Conservation (phyloP, 2,888 invertebrate species). For the Atethmia centrago region DNA sequence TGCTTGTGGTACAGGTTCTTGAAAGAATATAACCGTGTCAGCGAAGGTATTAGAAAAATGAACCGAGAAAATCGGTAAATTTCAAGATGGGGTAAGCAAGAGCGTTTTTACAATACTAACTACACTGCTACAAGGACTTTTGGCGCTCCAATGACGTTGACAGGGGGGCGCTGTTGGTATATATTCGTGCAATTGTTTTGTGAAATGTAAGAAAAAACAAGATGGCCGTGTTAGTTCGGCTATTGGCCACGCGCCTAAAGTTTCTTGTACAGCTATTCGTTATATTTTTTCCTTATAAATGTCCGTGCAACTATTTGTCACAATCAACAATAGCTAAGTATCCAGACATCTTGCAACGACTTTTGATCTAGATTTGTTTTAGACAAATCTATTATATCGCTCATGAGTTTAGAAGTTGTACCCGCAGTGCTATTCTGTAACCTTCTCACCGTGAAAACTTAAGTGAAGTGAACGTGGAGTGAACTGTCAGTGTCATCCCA, state of each 20-base stretch:
- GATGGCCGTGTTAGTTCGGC: background rate
- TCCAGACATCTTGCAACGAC: background rate
- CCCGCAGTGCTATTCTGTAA: too few species aligned
- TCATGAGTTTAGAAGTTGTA: too few species aligned
- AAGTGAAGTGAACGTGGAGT: too few species aligned
- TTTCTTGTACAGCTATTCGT: background rate
- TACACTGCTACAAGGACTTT: too few species aligned
- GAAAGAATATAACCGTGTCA: background rate
- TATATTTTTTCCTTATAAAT: too few species aligned
- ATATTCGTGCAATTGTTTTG: too few species aligned
- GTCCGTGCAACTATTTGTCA: too few species aligned
- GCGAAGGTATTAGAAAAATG: background rate
- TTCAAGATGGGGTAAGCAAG: background rate
- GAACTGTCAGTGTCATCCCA: too few species aligned
- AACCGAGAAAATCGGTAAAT: conserved; percentile 4
- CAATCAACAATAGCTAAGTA: too few species aligned
- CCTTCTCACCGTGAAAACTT: too few species aligned
- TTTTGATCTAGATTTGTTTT: background rate
- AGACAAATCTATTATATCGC: background rate
- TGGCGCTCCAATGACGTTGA: too few species aligned
- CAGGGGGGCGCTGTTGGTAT: too few species aligned
- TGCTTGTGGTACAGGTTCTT: fast-evolving
- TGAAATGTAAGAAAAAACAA: background rate
- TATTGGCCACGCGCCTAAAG: background rate
- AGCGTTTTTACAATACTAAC: background rate